phyloP scores from a whole-genome alignment of 2,113 vertebrate species.

The Pandion haliaetus region DNA sequence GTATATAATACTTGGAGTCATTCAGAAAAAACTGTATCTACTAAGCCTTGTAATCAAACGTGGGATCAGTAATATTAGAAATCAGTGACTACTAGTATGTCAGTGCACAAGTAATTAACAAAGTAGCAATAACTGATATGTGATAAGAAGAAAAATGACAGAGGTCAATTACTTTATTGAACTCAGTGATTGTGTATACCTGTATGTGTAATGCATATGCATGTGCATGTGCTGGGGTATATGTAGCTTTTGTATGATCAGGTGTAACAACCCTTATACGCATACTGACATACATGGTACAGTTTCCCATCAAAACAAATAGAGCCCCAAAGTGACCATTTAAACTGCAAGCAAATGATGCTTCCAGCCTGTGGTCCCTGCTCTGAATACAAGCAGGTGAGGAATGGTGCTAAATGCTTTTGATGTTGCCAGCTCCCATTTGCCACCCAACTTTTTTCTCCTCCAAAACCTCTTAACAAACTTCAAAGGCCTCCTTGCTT shows the following conservation, averaged over 20 bases:
- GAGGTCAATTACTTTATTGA: neutral
- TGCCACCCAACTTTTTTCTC: conserved; percentile 91
- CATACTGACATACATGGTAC: neutral
- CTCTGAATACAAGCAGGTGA: conserved; percentile 87
- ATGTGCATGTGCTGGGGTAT: neutral
- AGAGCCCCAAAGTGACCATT: neutral
- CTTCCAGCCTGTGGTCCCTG: conserved; percentile 65
- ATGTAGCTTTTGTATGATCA: neutral
- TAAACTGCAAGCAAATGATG: conserved; percentile 17
- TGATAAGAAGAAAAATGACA: neutral
- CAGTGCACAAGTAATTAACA: neutral
- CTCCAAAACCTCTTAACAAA: conserved; percentile 91
- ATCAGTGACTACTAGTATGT: neutral
- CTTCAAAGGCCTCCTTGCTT: conserved; percentile 94
- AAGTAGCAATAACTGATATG: neutral
- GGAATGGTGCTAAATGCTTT: conserved; percentile 82
- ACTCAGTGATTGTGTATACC: neutral
- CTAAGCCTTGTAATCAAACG: neutral
- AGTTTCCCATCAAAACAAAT: neutral
- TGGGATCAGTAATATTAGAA: neutral
- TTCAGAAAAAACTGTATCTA: neutral
- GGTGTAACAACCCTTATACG: neutral
- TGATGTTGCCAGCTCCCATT: conserved; percentile 91
- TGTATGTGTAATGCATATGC: neutral
- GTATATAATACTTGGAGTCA: neutral